Conservation (phyloP, 2,797 vertebrate species). For the Glossophaga mutica region DNA sequence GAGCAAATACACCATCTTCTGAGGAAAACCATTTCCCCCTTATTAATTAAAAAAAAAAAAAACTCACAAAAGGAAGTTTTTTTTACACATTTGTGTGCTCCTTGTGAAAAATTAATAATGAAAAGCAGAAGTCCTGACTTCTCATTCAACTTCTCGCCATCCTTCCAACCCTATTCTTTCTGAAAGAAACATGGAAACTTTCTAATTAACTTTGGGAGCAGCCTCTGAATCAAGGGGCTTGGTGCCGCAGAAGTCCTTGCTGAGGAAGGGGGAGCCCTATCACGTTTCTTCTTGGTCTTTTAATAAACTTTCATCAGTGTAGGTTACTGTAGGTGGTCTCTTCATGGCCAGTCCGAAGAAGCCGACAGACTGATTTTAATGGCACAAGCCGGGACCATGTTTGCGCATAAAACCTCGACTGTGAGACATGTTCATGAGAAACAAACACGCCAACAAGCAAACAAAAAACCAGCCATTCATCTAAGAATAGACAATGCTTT, state of each 20-base stretch:
- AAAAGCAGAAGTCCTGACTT: background rate
- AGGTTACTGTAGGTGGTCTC: background rate
- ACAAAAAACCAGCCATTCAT: background rate
- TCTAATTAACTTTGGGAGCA: background rate
- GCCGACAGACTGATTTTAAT: background rate
- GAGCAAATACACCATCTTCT: background rate
- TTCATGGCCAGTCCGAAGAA: background rate
- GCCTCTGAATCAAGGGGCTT: background rate
- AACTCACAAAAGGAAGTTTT: background rate
- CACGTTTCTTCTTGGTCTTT: background rate
- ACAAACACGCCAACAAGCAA: background rate
- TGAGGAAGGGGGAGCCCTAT: background rate
- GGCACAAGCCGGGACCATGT: background rate
- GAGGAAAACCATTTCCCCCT: background rate
- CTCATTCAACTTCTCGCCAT: background rate
- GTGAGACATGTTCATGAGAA: background rate
- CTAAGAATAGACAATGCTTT: background rate
- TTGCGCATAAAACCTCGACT: background rate
- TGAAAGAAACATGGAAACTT: background rate
- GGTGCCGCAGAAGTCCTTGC: background rate
- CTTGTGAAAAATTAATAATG: background rate
- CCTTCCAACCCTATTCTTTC: background rate
- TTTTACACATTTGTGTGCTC: background rate
- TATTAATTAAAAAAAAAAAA: background rate
- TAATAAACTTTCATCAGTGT: background rate